Evolutionary conservation across 2,113 vertebrate species (phyloP).

Genomic region (Percopsis transmontana): DNA sequence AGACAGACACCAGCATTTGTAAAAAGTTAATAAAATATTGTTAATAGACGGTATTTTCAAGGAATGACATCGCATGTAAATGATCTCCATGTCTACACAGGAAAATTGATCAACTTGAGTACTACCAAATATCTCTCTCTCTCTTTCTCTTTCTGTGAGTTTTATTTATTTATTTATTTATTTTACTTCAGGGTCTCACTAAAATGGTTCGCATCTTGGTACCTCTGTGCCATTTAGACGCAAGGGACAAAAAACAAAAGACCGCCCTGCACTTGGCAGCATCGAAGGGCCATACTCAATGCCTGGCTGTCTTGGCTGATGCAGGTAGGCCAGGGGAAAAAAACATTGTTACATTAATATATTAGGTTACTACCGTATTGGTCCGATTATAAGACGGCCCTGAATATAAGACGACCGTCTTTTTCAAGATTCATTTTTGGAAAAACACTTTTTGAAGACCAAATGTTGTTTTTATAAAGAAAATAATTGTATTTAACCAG

Average conservation of each 20-base stretch:
- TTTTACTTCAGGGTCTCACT: background rate
- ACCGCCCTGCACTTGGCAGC: background rate
- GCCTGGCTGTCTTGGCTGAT: background rate
- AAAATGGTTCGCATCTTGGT: background rate
- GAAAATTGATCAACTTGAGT: background rate
- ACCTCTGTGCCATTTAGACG: background rate
- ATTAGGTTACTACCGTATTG: too few relatives aligned
- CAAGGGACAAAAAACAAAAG: background rate
- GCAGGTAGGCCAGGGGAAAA: background rate
- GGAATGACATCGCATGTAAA: too few relatives aligned
- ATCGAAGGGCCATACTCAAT: background rate
- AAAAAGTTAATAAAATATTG: too few relatives aligned
- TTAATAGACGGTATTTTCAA: too few relatives aligned
- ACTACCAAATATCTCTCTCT: background rate
- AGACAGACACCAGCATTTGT: too few relatives aligned
- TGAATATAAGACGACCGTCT: too few relatives aligned
- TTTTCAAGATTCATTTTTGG: too few relatives aligned
- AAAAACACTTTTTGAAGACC: too few relatives aligned
- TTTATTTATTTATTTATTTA: background rate
- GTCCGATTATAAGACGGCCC: too few relatives aligned
- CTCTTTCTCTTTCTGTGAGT: background rate
- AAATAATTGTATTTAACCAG: too few relatives aligned
- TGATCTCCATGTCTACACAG: background rate
- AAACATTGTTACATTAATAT: too few relatives aligned
- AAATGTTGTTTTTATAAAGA: too few relatives aligned